Evolutionary conservation across 37 sponge, comb jelly and placozoan species (phyloP).

Genomic region (Eunapius fragilis): DNA sequence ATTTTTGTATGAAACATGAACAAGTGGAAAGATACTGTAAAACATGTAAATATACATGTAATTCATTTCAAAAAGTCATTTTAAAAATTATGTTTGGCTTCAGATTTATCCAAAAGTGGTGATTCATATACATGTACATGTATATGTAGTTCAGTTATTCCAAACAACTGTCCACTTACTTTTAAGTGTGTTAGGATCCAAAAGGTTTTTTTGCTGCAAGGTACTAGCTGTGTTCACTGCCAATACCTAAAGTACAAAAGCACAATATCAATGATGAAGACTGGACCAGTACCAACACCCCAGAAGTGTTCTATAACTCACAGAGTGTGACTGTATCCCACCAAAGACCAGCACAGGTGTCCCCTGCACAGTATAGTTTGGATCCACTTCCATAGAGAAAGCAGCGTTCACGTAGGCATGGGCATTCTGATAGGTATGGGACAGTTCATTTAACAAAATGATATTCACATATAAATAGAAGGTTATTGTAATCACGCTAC

Average conservation of each 20-base stretch:
- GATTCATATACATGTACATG: background rate
- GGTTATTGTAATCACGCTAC: too few species aligned
- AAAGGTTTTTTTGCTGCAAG: constrained; percentile 44
- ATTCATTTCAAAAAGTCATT: too few species aligned
- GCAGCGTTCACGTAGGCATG: constrained; percentile 84
- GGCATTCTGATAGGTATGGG: constrained; percentile 72
- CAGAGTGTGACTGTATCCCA: constrained; percentile 65
- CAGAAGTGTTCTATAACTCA: constrained; percentile 13
- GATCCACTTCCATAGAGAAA: constrained; percentile 53
- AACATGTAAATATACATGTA: too few species aligned
- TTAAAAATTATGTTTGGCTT: too few species aligned
- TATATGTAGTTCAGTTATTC: background rate
- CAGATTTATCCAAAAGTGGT: too few species aligned
- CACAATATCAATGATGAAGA: background rate
- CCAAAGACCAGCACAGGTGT: constrained; percentile 70
- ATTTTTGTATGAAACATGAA: too few species aligned
- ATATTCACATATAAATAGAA: too few species aligned
- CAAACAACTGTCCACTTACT: too few species aligned
- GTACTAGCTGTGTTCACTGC: constrained; percentile 48
- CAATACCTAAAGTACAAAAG: constrained; percentile 22
- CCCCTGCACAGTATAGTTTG: constrained; percentile 25
- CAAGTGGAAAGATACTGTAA: background rate
- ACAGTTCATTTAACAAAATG: too few species aligned
- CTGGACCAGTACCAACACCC: background rate
- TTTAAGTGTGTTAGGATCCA: constrained; percentile 54